Conservation (phyloP, 2,888 invertebrate species). For the Lycaena phlaeas region DNA sequence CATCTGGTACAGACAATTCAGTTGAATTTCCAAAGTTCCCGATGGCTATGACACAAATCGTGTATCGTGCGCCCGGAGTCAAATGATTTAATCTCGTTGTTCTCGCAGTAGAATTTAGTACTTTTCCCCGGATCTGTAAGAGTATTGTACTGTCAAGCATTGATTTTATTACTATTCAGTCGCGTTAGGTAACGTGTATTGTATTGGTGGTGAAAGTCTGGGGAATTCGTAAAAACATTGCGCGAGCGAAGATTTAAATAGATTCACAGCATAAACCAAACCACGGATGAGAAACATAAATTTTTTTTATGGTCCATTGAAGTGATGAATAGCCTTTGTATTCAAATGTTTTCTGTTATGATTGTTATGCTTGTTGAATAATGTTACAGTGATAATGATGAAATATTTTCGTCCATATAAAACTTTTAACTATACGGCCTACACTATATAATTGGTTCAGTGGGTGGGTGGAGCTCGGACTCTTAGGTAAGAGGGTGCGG, state of each 20-base stretch:
- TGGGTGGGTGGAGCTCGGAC: too few species aligned
- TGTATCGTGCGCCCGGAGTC: constrained; percentile 84
- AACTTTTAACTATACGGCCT: too few species aligned
- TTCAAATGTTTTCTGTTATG: constrained; percentile 65
- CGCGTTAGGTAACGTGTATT: neutral
- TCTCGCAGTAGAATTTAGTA: constrained; percentile 80
- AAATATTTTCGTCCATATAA: constrained; percentile 26
- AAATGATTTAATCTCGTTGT: constrained; percentile 83
- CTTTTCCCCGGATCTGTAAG: constrained; percentile 81
- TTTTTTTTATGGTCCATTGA: constrained; percentile 72
- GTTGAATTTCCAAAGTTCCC: constrained; percentile 76
- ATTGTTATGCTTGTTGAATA: constrained; percentile 31
- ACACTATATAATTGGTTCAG: too few species aligned
- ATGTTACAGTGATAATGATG: constrained; percentile 29
- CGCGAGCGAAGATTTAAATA: constrained; percentile 51
- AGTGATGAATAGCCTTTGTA: constrained; percentile 69
- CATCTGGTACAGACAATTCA: constrained; percentile 59
- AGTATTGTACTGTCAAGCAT: constrained; percentile 3
- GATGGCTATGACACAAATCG: constrained; percentile 90
- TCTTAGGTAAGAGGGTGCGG: too few species aligned
- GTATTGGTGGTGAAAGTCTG: neutral
- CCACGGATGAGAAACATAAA: constrained; percentile 62
- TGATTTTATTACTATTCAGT: neutral
- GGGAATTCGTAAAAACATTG: constrained; percentile 4
- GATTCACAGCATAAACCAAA: constrained; percentile 48